phyloP scores from a whole-genome alignment of 2,888 invertebrate species.

The Nemurella pictetii region DNA sequence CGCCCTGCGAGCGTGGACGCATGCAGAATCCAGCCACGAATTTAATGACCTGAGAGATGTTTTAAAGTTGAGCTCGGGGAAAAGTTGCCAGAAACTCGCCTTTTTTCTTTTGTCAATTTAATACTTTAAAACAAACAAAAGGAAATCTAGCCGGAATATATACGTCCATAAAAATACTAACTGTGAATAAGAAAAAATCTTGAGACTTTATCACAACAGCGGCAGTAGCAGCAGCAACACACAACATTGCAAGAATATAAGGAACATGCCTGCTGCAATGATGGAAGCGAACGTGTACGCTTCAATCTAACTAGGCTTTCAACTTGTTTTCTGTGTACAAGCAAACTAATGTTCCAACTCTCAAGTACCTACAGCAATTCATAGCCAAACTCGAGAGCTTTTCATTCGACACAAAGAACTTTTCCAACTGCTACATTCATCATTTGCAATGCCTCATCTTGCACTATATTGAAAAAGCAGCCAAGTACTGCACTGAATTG shows the following conservation, averaged over 20 bases:
- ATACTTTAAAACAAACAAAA: constrained; percentile 3
- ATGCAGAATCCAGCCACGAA: background rate
- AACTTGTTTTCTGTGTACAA: constrained; percentile 1
- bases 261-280: background rate
- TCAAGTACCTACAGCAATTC: background rate
- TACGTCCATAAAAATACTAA: background rate
- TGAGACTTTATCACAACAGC: background rate
- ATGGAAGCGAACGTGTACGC: background rate
- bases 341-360: constrained; percentile 3
- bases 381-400: background rate
- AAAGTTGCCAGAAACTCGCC: background rate
- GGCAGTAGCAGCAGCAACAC: background rate
- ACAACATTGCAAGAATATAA: background rate
- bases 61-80: background rate
- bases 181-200: background rate
- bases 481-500: background rate
- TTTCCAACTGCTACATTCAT: constrained; percentile 10
- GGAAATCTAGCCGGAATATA: background rate
- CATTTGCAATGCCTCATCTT: constrained; percentile 7
- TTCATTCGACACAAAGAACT: background rate
- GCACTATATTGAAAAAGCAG: constrained; percentile 4
- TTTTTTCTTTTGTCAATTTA: constrained; percentile 3
- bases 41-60: background rate
- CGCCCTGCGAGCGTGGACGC: background rate
- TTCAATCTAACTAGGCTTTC: background rate